Evolutionary conservation across 2,113 vertebrate genomes (phyloP).

Genomic region (Cygnus atratus): DNA sequence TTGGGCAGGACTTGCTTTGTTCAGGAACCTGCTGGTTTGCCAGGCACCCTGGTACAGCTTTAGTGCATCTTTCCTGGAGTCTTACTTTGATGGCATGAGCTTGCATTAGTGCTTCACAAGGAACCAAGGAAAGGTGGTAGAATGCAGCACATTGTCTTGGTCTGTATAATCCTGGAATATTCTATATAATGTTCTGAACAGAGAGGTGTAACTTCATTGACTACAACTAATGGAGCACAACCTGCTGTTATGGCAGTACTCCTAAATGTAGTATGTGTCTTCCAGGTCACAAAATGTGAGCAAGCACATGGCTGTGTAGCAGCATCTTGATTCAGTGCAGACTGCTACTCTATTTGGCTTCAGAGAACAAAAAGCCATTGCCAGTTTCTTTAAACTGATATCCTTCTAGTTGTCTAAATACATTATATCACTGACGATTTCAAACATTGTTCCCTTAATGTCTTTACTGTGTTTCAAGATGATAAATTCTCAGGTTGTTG

Average conservation of each 20-base stretch:
- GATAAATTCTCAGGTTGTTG: neutral
- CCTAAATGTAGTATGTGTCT: neutral
- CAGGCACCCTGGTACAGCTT: neutral
- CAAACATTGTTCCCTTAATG: neutral
- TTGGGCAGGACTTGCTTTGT: neutral
- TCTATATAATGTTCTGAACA: neutral
- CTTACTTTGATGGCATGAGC: neutral
- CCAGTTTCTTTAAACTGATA: neutral
- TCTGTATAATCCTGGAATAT: neutral
- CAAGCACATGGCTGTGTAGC: fast-evolving
- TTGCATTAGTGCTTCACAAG: neutral
- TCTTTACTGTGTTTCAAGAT: neutral
- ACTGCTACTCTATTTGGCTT: neutral
- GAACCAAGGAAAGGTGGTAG: neutral
- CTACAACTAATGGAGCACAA: neutral
- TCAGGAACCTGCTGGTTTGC: neutral
- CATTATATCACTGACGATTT: neutral
- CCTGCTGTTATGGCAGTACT: neutral
- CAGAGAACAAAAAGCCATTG: neutral
- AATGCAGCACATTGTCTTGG: fast-evolving
- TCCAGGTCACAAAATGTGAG: neutral
- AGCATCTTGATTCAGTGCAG: neutral
- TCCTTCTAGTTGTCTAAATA: neutral
- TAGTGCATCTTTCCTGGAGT: neutral
- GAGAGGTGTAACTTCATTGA: neutral